Base-by-base conservation (phyloP, 2,888 invertebrate genomes). In the Aporophyla lueneburgensis region DNA sequence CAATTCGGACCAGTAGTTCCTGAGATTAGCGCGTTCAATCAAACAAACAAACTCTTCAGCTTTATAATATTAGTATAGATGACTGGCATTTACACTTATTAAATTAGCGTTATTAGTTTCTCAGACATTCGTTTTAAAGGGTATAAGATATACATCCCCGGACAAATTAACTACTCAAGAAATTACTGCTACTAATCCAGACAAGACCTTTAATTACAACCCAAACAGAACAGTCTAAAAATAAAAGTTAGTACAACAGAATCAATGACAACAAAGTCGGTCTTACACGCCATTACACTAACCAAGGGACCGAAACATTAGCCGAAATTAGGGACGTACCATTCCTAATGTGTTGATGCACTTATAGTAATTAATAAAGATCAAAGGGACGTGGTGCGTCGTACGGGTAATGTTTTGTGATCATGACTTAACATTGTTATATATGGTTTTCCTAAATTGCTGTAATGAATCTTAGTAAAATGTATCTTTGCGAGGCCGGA, bases 321-420 rank as follows among this genome's bases (percentile, higher is more conserved):
- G 49, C 24, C 19, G 49, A 24, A 78, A 81, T 78, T 65, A 72
- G 61, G 63, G 59, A 71, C 21, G 27, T 66, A 65, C 56, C 56
- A 71, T 19, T 65, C 59, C n/a, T 78, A 78, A 81, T 71, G 61
- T 61, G 82, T 78, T 81, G 53, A 78, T 81, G 85, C 83, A 84
- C 78, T 81, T 62, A 63, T 5, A 67, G 58, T 81, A 73, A 78
- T 84, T 81, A 85, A 78, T 72, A 53, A 40, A 58, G 74, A 81
- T 72, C 67, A 81, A 67, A 81, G 70, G 53, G 49, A 69, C 14
- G 54, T 40, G 5, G 33, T 27, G 19, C 12, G n/a, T n/a, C 43
- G 43, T 46, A 21, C 7, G 43, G 62, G 1, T 69, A 62, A 77
- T 66, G 68, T 66, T 62, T 16, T 71, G 69, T 63, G 63, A 58